Base-by-base conservation (phyloP, 2,888 invertebrate species). In the Altica lythri region DNA sequence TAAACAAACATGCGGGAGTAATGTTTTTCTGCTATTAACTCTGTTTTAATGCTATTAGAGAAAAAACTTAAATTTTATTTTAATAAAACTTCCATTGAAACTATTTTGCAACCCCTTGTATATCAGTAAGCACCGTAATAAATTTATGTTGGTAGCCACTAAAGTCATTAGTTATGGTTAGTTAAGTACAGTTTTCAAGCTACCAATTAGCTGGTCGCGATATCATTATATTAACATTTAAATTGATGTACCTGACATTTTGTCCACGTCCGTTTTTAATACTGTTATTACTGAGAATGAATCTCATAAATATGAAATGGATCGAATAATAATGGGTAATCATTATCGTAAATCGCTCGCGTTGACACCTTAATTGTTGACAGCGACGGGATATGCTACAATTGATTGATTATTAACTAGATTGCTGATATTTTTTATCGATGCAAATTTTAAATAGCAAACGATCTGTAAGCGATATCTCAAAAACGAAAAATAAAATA, bases 361-460 rank as follows among this genome's bases (percentile, higher is more conserved):
- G 10, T 30, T 30, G 30, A 30, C 30, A 30, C 30, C 30, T 30
- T 30, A 30, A 30, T 30, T 30, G 30, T 30, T 30, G 30, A 30
- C 30, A 30, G 13, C 30, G 30, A 30, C 12, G 10, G 30, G 13
- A 13, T 30, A 27, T n/a, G 27, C 27, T 27, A 27, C 27, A 27
- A 27, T 27, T 27, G 27, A 27, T 27, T 27, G 27, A 27, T 27
- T 27, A 27, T 27, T n/a, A 8, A n/a, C 4, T 9, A 8, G 4
- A 27, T 27, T 9, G 27, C 27, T 27, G 8, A n/a, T n/a, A n/a
- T n/a, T n/a, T n/a, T n/a, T n/a, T n/a, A n/a, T n/a, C n/a, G n/a
- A n/a, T n/a, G n/a, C n/a, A n/a, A n/a, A n/a, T n/a, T n/a, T n/a
- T n/a, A n/a, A n/a, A n/a, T n/a, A n/a, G n/a, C n/a, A n/a, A n/a